A percentile compares a stretch with the other conserved stretches of the same genome.
Conservation (phyloP, 1,140 invertebrate species). For the Batillaria attramentaria region DNA sequence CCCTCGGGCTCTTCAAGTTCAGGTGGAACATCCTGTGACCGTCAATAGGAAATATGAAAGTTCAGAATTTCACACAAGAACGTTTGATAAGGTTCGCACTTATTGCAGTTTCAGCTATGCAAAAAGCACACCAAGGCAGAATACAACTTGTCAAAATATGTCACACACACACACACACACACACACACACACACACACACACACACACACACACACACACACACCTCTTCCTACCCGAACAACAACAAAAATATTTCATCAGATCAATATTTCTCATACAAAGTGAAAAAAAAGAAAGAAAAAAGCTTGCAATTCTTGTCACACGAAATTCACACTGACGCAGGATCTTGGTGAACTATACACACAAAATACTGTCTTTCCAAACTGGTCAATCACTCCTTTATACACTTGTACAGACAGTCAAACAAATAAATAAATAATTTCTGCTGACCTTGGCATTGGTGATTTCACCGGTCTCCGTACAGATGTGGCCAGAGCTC, state of each 20-base stretch:
- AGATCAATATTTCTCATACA: too few relatives aligned
- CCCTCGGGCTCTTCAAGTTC: slow-evolving; percentile 24
- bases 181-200: not conserved
- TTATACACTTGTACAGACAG: not conserved
- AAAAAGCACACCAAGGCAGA: not conserved
- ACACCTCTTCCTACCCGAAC: too few relatives aligned
- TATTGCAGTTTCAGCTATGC: not conserved
- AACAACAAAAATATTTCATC: too few relatives aligned
- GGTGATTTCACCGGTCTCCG: slow-evolving; percentile 27
- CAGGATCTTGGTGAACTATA: too few relatives aligned
- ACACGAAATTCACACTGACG: too few relatives aligned
- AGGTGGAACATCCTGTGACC: slow-evolving; percentile 20
- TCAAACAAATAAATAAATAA: not conserved
- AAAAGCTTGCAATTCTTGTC: too few relatives aligned
- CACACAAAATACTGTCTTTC: too few relatives aligned
- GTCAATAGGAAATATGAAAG: too few relatives aligned
- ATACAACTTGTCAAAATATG: not conserved
- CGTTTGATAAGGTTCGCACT: not conserved
- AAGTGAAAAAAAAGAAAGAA: too few relatives aligned
- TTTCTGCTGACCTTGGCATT: slow-evolving; percentile 25
- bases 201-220: too few relatives aligned
- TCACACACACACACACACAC: not conserved
- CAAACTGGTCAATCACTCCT: too few relatives aligned
- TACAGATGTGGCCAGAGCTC: slow-evolving; percentile 22
- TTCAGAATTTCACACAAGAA: too few relatives aligned